These are phyloP conservation scores for Xiphorhynchus erythropygius DNA, from an alignment of 2,797 vertebrate species.

Conservation along the genomic window DNA sequence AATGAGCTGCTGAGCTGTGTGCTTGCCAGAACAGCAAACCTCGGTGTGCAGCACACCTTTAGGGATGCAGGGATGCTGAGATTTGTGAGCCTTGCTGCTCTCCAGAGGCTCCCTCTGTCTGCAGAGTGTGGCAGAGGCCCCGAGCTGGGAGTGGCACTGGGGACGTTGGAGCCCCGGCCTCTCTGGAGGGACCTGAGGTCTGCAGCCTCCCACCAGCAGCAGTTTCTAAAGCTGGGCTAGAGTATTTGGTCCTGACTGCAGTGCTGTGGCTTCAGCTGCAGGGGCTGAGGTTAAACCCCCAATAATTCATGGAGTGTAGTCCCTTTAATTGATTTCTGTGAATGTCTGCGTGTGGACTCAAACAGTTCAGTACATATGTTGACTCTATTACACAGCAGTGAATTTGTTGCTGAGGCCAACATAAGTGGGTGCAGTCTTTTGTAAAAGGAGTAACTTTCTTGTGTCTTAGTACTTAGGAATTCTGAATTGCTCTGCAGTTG, in stretches of 20 bases:
- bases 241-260: neutral
- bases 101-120: neutral
- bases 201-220: fast-evolving
- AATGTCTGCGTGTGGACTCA: neutral
- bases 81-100: neutral
- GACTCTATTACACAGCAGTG: neutral
- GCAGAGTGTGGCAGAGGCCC: neutral
- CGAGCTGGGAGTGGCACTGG: neutral
- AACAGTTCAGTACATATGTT: neutral
- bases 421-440: neutral
- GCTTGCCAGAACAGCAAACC: neutral
- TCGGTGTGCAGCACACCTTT: neutral
- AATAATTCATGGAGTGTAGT: too few relatives aligned
- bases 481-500: neutral
- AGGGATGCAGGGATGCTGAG: neutral
- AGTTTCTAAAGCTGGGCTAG: neutral
- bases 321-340: neutral
- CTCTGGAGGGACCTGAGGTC: neutral
- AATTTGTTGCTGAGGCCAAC: neutral
- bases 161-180: neutral
- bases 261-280: neutral
- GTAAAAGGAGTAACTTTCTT: neutral
- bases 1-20: neutral
- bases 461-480: neutral
- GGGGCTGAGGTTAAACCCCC: neutral